Evolutionary conservation across 2,888 invertebrate species (phyloP).

Genomic region (Ectobius pallidus): DNA sequence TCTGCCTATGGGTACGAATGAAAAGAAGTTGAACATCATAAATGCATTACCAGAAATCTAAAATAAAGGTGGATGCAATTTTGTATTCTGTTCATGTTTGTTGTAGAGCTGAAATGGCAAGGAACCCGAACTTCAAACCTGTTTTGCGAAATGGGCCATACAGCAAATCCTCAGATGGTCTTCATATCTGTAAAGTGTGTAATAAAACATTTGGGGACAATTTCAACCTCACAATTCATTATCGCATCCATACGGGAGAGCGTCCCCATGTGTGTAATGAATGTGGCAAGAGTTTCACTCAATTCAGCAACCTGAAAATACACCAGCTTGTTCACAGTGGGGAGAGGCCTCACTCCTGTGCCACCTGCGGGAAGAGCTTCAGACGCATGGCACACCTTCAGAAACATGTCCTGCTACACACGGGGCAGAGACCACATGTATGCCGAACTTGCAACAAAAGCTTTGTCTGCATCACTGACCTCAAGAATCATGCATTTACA

Average conservation of each 20-base stretch:
- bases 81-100: no score
- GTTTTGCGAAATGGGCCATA: conserved; percentile 8
- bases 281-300: conserved; percentile 79
- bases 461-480: conserved; percentile 56
- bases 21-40: no score
- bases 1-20: no score
- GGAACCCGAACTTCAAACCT: conserved; percentile 7
- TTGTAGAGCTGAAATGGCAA: not conserved
- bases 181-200: conserved; percentile 9
- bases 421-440: conserved; percentile 83
- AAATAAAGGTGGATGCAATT: no score
- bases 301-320: conserved; percentile 69
- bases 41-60: no score
- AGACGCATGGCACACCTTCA: conserved; percentile 81
- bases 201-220: not conserved
- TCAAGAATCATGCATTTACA: conserved; percentile 1
- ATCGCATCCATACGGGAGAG: conserved; percentile 80
- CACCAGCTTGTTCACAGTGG: conserved; percentile 80
- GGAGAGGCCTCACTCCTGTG: conserved; percentile 80
- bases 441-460: conserved; percentile 91
- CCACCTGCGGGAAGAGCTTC: conserved; percentile 81
- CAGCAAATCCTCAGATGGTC: not conserved
- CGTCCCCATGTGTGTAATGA: conserved; percentile 78
- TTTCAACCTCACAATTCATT: conserved; percentile 68
- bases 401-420: conserved; percentile 85